These are phyloP conservation scores for Pseudochromis fuscus DNA, from an alignment of 2,797 vertebrate genomes.

Conservation along the genomic window DNA sequence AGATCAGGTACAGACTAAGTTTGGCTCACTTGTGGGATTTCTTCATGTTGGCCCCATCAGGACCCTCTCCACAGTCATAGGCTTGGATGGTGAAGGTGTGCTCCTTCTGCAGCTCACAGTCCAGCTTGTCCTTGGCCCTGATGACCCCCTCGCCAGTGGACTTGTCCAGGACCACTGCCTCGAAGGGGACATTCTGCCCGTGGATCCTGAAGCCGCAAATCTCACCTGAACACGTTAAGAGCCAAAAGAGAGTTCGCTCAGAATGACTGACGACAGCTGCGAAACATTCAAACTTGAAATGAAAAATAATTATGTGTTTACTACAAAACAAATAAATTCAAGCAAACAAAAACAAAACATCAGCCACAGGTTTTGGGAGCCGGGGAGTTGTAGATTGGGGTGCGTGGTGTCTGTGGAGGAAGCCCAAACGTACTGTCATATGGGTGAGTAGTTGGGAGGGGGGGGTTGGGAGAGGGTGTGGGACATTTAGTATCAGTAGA, in stretches of 20 bases:
- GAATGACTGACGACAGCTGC: constrained; percentile 22
- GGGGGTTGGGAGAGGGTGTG: constrained; percentile 61
- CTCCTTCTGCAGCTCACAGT: constrained; percentile 98
- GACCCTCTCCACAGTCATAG: constrained; percentile 96
- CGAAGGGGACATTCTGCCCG: constrained; percentile 96
- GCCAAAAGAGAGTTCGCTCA: constrained; percentile 66
- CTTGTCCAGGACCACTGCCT: constrained; percentile 97
- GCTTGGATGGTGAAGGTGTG: constrained; percentile 98
- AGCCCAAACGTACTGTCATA: constrained; percentile 90
- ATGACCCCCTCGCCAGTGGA: constrained; percentile 96
- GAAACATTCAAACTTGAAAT: constrained; percentile 5
- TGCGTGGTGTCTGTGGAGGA: constrained; percentile 89
- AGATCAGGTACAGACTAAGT: background rate
- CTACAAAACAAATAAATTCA: constrained; percentile 67
- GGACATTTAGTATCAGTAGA: constrained; percentile 87
- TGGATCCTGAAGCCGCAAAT: constrained; percentile 99
- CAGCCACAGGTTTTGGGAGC: constrained; percentile 89
- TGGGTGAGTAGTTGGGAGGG: constrained; percentile 85
- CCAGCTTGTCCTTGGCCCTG: constrained; percentile 93
- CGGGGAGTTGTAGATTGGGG: constrained; percentile 89
- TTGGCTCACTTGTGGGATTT: constrained; percentile 97
- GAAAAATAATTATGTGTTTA: constrained; percentile 30
- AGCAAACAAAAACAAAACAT: constrained; percentile 80
- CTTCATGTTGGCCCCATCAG: constrained; percentile 91
- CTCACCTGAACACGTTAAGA: constrained; percentile 90